Evolutionary conservation across 2,113 vertebrate species (phyloP).

Genomic region (Pluvialis apricaria): DNA sequence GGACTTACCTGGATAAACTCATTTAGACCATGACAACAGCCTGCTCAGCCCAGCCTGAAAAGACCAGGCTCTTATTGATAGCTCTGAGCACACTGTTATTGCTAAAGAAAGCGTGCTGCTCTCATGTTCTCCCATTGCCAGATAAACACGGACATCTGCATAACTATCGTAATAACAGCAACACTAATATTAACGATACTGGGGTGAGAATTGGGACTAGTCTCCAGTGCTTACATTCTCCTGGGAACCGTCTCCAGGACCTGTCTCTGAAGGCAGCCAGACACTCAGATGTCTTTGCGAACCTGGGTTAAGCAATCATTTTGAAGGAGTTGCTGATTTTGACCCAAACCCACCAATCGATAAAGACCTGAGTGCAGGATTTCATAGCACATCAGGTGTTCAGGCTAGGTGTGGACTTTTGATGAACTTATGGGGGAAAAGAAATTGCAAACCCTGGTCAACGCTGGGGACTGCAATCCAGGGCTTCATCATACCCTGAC

Average conservation of each 20-base stretch:
- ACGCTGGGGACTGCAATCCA: fast-evolving
- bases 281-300: background rate
- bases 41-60: background rate
- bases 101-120: background rate
- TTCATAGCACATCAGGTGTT: background rate
- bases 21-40: background rate
- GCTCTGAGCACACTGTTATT: background rate
- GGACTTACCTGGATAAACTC: background rate
- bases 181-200: background rate
- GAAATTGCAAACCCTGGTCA: background rate
- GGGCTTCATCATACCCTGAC: background rate
- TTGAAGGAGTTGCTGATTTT: background rate
- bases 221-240: background rate
- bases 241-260: background rate
- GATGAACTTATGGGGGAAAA: background rate
- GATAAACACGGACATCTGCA: background rate
- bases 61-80: background rate
- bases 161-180: background rate
- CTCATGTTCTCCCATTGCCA: background rate
- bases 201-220: background rate
- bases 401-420: background rate
- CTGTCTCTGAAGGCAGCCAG: background rate
- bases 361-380: background rate
- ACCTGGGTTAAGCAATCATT: background rate
- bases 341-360: background rate